Conservation (phyloP, 2,797 vertebrate genomes). For the Lepus oiostolus region DNA sequence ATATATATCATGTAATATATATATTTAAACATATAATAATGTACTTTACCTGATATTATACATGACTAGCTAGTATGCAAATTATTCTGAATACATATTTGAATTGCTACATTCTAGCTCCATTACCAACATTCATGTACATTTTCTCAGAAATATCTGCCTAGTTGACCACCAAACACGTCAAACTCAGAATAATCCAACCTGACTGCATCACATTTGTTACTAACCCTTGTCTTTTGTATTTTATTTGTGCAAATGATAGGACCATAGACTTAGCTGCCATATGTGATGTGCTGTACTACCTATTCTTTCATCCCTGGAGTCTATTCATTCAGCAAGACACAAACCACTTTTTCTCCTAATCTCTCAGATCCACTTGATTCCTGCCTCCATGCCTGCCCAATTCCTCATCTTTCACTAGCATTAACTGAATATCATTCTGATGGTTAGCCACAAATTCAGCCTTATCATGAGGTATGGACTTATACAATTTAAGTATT, state of each 20-base stretch:
- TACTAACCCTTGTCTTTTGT: background rate
- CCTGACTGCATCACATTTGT: background rate
- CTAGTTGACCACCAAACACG: background rate
- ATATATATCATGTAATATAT: background rate
- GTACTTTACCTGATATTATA: background rate
- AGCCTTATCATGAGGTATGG: background rate
- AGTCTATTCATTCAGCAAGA: background rate
- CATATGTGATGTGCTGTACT: background rate
- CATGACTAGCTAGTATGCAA: background rate
- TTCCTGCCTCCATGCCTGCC: rapidly evolving
- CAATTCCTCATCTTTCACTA: background rate
- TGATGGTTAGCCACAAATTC: background rate
- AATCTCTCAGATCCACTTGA: background rate
- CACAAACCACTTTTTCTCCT: background rate
- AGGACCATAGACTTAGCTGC: background rate
- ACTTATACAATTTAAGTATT: background rate
- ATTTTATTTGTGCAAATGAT: no score
- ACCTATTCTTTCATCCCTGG: background rate
- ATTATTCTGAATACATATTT: background rate
- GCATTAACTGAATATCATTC: background rate
- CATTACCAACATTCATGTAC: background rate
- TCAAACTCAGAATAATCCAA: background rate
- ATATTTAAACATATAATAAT: background rate
- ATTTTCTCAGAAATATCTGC: background rate
- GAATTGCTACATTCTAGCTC: background rate